phyloP scores from a whole-genome alignment of 2,113 vertebrate genomes.

The Onychostoma macrolepis region DNA sequence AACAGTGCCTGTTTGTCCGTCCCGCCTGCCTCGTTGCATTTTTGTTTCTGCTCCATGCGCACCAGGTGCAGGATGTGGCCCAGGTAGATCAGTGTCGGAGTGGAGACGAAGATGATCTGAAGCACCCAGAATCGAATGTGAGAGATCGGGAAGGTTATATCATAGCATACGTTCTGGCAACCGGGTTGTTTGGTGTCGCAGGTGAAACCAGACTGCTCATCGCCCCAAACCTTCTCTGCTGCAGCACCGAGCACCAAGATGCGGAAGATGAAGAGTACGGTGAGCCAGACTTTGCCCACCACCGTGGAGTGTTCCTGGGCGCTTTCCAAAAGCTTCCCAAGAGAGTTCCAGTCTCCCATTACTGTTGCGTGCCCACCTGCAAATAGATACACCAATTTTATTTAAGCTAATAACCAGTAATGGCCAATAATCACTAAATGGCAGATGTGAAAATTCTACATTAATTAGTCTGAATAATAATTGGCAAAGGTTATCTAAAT shows the following conservation, averaged over 20 bases:
- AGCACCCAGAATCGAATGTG: slow-evolving; percentile 92
- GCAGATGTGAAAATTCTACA: not conserved
- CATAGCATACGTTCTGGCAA: slow-evolving; percentile 89
- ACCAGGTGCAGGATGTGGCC: slow-evolving; percentile 88
- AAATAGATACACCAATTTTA: not conserved
- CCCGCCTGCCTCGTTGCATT: slow-evolving; percentile 37
- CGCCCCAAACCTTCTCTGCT: slow-evolving; percentile 87
- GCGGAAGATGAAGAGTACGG: slow-evolving; percentile 86
- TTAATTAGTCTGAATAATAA: not conserved
- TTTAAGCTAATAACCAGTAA: not conserved
- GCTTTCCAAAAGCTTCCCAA: slow-evolving; percentile 86
- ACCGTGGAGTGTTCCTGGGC: slow-evolving; percentile 89
- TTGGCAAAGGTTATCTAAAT: not conserved
- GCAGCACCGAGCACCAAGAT: slow-evolving; percentile 86
- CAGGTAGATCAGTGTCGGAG: slow-evolving; percentile 86
- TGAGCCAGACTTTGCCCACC: slow-evolving; percentile 88
- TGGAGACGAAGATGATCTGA: slow-evolving; percentile 91
- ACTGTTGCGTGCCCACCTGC: slow-evolving; percentile 39
- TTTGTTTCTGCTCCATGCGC: slow-evolving; percentile 83
- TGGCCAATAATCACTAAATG: not conserved
- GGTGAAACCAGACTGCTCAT: slow-evolving; percentile 85
- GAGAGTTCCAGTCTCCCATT: slow-evolving; percentile 87
- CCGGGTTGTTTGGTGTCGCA: slow-evolving; percentile 90
- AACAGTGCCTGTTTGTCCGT: slow-evolving; percentile 66
- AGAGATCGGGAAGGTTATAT: slow-evolving; percentile 89